Base-by-base conservation (phyloP, 2,888 invertebrate species). In the Meandrusa payeni region DNA sequence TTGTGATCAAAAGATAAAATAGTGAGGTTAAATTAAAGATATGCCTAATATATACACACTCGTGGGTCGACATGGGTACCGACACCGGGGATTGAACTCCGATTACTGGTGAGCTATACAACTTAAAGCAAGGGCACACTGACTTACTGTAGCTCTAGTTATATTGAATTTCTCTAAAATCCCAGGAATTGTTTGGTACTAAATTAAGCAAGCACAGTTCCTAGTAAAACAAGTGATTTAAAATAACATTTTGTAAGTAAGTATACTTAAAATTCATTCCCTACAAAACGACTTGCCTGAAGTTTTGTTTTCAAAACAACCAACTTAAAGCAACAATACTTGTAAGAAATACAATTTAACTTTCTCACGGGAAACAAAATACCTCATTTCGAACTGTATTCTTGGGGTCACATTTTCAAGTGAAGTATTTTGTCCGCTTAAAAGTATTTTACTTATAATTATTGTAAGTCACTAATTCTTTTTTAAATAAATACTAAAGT, bases 301-400 rank as follows among this genome's bases (percentile, higher is more conserved):
- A 44, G 39, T 39, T 44, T 22, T 28, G 49, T 50, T 45, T 50
- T 48, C 45, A 45, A 40, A 55, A 72, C 68, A 70, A 76, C 71
- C 69, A 66, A 71, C 66, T 65, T 59, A 50, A 54, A 62, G 65
- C 59, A 57, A 63, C 61, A 51, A 56, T 59, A 55, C 68, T 66
- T 64, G 65, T 71, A 75, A 76, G 75, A 74, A 78, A 78, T 71
- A 78, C 76, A 78, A 78, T 79, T 76, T 78, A 80, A 80, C 76
- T 79, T 78, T 57, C 57, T 60, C 60, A 54, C 54, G 61, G 48
- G 69, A 74, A 68, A 68, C 77, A 75, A 70, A 79, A 76, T 76
- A 74, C 74, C 76, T 74, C 73, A 73, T 75, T 78, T 43, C 32
- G 22, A 32, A 43, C 24, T 23, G n/a, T 43, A 38, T 38, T 38